These are phyloP conservation scores for Protula sp. DNA, from an alignment of 2,888 invertebrate genomes.

Conservation along the genomic window DNA sequence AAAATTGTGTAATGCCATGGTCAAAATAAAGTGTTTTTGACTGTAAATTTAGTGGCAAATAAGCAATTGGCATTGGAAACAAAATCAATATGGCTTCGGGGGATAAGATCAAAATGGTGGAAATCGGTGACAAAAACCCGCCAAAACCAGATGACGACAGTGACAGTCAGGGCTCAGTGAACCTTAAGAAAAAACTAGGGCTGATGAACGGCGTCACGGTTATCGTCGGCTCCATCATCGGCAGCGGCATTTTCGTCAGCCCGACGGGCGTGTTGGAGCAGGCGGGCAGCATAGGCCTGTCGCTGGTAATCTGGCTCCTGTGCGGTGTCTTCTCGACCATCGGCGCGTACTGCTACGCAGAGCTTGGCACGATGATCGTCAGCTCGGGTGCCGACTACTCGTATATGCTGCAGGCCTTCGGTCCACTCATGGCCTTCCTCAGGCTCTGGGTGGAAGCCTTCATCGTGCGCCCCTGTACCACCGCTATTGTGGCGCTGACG, in stretches of 20 bases:
- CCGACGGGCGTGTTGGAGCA: conserved; percentile 84
- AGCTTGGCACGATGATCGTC: conserved; percentile 81
- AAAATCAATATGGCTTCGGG: too few species aligned
- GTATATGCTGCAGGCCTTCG: conserved; percentile 98
- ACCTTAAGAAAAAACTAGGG: conserved; percentile 88
- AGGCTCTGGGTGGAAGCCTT: conserved; percentile 98
- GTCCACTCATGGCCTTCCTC: conserved; percentile 92
- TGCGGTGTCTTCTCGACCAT: conserved; percentile 94
- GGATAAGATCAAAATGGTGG: too few species aligned
- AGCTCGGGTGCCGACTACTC: conserved; percentile 58
- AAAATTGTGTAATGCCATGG: too few species aligned
- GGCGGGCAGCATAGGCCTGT: conserved; percentile 88
- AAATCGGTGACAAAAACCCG: too few species aligned
- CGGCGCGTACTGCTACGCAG: conserved; percentile 96
- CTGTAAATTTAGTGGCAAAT: too few species aligned
- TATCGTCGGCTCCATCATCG: conserved; percentile 94
- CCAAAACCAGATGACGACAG: too few species aligned
- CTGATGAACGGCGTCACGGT: conserved; percentile 89
- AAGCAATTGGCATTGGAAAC: too few species aligned
- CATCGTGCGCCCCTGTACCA: conserved; percentile 92
- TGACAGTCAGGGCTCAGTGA: conserved; percentile 54
- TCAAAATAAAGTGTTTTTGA: too few species aligned
- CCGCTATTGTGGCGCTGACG: conserved; percentile 84
- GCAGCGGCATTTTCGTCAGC: conserved; percentile 93
- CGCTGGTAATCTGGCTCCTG: conserved; percentile 82